These are phyloP conservation scores for Brachionus asplanchnoidis DNA, from an alignment of 1,140 invertebrate species.

Conservation along the genomic window DNA sequence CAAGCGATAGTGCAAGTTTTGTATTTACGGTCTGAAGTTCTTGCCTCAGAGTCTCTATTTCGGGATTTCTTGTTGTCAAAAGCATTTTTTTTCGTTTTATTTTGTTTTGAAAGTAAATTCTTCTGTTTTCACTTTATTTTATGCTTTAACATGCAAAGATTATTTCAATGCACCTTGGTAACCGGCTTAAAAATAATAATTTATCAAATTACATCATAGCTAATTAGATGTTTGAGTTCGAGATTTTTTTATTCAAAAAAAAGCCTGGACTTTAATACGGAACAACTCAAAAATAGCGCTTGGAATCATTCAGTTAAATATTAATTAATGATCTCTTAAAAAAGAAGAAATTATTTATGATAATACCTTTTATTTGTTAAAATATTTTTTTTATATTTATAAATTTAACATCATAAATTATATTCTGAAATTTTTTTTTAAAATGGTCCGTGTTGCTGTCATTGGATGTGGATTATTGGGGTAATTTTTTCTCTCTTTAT, in stretches of 20 bases:
- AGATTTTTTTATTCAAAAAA: background rate
- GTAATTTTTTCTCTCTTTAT: constrained; percentile 50
- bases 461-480: constrained; percentile 58
- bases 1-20: background rate
- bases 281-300: background rate
- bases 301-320: background rate
- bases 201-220: background rate
- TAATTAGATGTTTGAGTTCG: background rate
- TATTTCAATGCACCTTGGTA: constrained; percentile 15
- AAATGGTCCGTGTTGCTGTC: constrained; percentile 58
- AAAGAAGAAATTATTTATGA: background rate
- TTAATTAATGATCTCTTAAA: background rate
- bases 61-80: background rate
- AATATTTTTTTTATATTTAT: background rate
- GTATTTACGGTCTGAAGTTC: background rate
- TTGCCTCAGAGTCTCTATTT: background rate
- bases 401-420: background rate
- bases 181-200: background rate
- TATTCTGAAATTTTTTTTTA: background rate
- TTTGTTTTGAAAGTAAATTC: background rate
- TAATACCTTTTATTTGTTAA: background rate
- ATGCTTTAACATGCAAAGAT: constrained; percentile 13
- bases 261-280: background rate
- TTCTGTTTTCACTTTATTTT: background rate
- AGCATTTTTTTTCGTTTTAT: constrained; percentile 4